These are phyloP conservation scores for Picathartes gymnocephalus DNA, from an alignment of 2,113 vertebrate species.

Conservation along the genomic window DNA sequence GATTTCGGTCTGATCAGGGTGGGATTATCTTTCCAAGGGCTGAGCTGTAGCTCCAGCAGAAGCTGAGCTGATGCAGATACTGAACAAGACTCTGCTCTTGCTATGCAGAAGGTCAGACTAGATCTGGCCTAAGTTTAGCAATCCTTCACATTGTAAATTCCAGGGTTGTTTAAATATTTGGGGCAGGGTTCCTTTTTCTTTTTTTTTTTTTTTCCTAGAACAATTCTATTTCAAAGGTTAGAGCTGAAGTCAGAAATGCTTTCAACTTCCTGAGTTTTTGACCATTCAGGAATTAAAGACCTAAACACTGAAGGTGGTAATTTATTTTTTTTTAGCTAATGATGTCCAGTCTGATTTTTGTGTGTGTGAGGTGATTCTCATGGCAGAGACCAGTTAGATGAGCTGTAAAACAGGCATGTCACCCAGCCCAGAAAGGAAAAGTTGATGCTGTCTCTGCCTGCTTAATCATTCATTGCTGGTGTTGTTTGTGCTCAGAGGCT, in stretches of 20 bases:
- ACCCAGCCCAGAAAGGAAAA: constrained; percentile 15
- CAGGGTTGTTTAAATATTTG: constrained; percentile 28
- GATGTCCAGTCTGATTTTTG: not conserved
- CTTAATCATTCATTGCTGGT: constrained; percentile 16
- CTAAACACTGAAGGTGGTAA: not conserved
- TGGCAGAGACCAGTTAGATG: not conserved
- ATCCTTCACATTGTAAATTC: constrained; percentile 37
- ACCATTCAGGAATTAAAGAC: not conserved
- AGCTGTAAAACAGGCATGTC: not conserved
- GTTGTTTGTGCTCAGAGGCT: not conserved
- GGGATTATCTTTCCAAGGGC: not conserved
- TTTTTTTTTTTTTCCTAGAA: not conserved
- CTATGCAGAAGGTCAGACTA: constrained; percentile 10
- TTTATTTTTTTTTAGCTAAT: not conserved
- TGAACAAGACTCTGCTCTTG: not conserved
- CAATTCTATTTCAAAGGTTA: constrained; percentile 15
- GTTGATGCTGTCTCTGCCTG: not conserved
- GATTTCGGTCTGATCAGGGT: not conserved
- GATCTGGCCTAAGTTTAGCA: constrained; percentile 13
- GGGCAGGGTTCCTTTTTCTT: not conserved
- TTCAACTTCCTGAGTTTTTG: not conserved
- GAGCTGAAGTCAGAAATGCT: not conserved
- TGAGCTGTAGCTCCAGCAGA: not conserved
- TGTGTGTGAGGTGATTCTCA: not conserved
- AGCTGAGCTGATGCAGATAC: not conserved